A percentile compares a stretch with the other conserved stretches of the same genome.
phyloP scores from a whole-genome alignment of 2,113 vertebrate genomes.

The Tautogolabrus adspersus region DNA sequence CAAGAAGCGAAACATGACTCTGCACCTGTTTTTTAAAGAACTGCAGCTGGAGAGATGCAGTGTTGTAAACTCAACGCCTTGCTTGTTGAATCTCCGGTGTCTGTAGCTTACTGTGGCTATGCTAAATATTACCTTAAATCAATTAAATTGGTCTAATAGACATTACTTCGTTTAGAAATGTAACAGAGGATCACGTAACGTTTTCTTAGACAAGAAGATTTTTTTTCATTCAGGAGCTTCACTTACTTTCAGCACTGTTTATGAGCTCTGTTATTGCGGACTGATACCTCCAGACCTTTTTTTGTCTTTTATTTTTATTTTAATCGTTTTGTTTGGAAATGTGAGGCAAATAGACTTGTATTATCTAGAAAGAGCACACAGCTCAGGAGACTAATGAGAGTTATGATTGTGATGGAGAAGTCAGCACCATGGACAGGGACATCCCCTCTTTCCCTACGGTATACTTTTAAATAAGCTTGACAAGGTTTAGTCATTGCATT shows the following conservation, averaged over 20 bases:
- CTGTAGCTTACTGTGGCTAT: neutral
- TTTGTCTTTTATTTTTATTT: neutral
- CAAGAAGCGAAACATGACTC: neutral
- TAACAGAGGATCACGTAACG: neutral
- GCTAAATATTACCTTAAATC: neutral
- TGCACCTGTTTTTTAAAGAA: neutral
- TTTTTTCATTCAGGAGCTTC: neutral
- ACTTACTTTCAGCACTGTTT: slow-evolving; percentile 38
- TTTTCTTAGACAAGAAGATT: neutral
- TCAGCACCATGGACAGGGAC: slow-evolving; percentile 81
- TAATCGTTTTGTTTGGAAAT: neutral
- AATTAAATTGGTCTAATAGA: slow-evolving; percentile 9
- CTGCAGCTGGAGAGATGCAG: slow-evolving; percentile 28
- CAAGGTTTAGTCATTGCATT: slow-evolving; percentile 10
- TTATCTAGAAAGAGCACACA: neutral
- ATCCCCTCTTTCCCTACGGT: slow-evolving; percentile 13
- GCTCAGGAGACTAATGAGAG: slow-evolving; percentile 19
- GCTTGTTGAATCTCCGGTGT: slow-evolving; percentile 3
- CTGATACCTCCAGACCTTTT: neutral
- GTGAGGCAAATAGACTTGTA: neutral
- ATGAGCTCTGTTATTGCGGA: neutral
- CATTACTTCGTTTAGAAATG: neutral
- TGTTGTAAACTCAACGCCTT: slow-evolving; percentile 28
- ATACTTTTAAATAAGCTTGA: slow-evolving; percentile 35
- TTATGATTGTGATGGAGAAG: slow-evolving; percentile 42